Base-by-base conservation (phyloP, 2,113 vertebrate species). In the Silurus glanis region DNA sequence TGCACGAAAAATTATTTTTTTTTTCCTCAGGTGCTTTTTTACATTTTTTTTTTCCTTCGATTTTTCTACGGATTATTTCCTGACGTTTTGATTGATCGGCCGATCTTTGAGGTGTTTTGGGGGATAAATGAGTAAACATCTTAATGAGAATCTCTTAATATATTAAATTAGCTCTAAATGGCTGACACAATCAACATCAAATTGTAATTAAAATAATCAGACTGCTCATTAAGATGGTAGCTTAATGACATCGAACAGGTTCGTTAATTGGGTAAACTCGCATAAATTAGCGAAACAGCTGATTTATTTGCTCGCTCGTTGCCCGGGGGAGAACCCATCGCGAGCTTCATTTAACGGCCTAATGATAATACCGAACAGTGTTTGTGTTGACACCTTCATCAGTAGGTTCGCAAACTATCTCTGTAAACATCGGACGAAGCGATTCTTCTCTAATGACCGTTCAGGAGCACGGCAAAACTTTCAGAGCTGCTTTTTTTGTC, bases 161-260 rank as follows among this genome's bases (percentile, higher is more conserved):
- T 95, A 95, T 96, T 94, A 95, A 94, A 96, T 92, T 95, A 86
- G 95, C 94, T 92, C 90, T 95, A 97, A 97, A 96, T 95, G 94
- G 94, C 94, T 95, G 94, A 95, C 93, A 95, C 95, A 96, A 96
- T 97, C 96, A 96, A 94, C 94, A 96, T 95, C 95, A 95, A 95
- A 96, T 97, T 96, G 94, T 97, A 96, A 97, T 97, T 96, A 96
- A 93, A 95, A 94, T 94, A 96, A 96, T 96, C 97, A 97, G 95
- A 96, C 96, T 94, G 95, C 95, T 95, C 95, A 96, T 97, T 97
- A 97, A 96, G 94, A 96, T 93, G 94, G 94, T 96, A 94, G 92
- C 94, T 93, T 94, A 95, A 96, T 95, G 95, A 96, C 94, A 95
- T 59, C 51, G 61, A 85, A 78, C 83, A 85, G 88, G 66, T 80